Evolutionary conservation across 2,113 vertebrate species (phyloP).

Genomic region (Cyprinodon brontotheroides): DNA sequence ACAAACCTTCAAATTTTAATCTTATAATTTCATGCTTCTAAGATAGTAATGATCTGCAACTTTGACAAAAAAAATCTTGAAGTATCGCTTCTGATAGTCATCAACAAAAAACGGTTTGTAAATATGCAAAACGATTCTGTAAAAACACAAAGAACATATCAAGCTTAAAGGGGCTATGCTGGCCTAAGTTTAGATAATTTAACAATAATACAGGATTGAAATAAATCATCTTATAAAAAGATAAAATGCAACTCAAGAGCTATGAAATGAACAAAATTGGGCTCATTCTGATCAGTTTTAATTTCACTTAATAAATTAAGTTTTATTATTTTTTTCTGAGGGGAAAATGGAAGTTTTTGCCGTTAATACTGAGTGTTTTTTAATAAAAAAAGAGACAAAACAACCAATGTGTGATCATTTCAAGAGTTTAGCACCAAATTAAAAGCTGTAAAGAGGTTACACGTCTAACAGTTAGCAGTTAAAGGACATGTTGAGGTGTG

Average conservation of each 20-base stretch:
- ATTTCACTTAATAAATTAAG: background rate
- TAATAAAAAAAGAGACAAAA: constrained; percentile 22
- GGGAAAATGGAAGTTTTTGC: constrained; percentile 3
- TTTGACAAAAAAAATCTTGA: background rate
- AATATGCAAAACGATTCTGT: too few relatives aligned
- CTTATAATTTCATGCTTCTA: constrained; percentile 21
- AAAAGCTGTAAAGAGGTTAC: constrained; percentile 52
- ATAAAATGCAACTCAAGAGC: background rate
- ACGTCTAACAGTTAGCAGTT: constrained; percentile 70
- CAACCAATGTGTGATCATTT: constrained; percentile 14
- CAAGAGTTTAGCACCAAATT: constrained; percentile 42
- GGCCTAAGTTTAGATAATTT: background rate
- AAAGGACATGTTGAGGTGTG: constrained; percentile 76
- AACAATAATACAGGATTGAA: background rate
- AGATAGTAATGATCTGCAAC: constrained; percentile 16
- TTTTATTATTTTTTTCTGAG: background rate
- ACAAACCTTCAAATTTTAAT: constrained; percentile 33
- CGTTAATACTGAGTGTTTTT: constrained; percentile 19
- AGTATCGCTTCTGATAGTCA: background rate
- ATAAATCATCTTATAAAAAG: background rate
- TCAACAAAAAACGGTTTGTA: too few relatives aligned
- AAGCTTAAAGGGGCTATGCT: background rate
- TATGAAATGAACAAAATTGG: background rate
- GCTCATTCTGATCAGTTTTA: background rate
- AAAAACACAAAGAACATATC: background rate